Evolutionary conservation across 2,888 invertebrate genomes (phyloP), one percentile per base, ranked within the genome.

Genomic region (Drosophila neonasuta): DNA sequence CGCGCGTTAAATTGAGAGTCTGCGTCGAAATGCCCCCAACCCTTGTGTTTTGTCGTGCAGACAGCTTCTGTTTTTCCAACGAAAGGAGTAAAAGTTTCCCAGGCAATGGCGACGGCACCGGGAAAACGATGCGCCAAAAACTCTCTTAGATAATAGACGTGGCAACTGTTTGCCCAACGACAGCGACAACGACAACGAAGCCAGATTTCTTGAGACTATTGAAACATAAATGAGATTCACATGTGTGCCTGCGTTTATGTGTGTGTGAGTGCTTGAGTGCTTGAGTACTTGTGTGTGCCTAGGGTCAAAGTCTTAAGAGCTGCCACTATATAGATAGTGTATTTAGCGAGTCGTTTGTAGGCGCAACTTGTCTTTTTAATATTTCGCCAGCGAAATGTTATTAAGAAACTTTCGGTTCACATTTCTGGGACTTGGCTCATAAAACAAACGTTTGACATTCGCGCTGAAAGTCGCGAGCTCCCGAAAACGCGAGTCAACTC

Each of bases 401-500:
- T 81, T 77, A 84, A 78, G 56, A 79, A 81, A 84, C 80, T 79
- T 80, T 67, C 46, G 39, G 68, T 36, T 54, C 66, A 71, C 57
- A 62, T 68, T 80, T 63, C 67, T 79, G 68, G 24, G 24, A 68
- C 72, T 68, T 68, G 55, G 50, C 65, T 68, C 82, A 84, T 79
- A 84, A 84, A 84, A 73, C 79, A 81, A 79, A 46, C 66, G 68
- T 62, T 79, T 84, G 80, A 84, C 85, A 81, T 73, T 75, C 73
- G 73, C 63, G 79, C 62, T 20, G 32, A 71, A 58, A 59, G 17
- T 46, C 64, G 44, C 57, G 74, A 32, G 13, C 7, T 10, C 1
- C 36, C 24, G 13, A 45, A 42, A 52, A 51, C 41, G 20, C 32
- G 54, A 44, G 58, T 44, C 34, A 17, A 42, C 46, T 5, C 36